These are phyloP conservation scores for Drosophila baimaii DNA, from an alignment of 1,140 invertebrate genomes.

Conservation along the genomic window DNA sequence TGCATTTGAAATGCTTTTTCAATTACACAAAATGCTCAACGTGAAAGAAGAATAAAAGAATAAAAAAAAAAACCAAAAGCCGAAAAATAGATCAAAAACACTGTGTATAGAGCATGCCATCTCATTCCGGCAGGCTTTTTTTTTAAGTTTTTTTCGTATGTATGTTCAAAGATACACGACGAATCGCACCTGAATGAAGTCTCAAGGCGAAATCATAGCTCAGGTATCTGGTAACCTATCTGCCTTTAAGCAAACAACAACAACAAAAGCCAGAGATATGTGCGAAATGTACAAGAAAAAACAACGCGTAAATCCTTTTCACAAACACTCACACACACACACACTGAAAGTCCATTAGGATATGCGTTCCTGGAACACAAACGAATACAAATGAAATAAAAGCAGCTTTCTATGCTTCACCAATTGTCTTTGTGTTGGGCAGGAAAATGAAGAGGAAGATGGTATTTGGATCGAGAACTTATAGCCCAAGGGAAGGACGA, in stretches of 20 bases:
- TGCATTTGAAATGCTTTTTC: slow-evolving; percentile 77
- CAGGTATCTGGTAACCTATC: slow-evolving; percentile 76
- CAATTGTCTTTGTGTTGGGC: slow-evolving; percentile 43
- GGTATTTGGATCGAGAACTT: slow-evolving; percentile 32
- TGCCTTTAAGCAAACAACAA: slow-evolving; percentile 49
- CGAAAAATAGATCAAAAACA: slow-evolving; percentile 71
- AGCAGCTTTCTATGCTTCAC: slow-evolving; percentile 57
- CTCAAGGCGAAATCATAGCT: slow-evolving; percentile 70
- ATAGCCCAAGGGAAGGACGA: slow-evolving; percentile 10
- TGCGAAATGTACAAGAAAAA: slow-evolving; percentile 60
- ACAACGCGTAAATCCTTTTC: slow-evolving; percentile 79
- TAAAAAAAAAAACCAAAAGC: slow-evolving; percentile 25
- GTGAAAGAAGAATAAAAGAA: slow-evolving; percentile 24
- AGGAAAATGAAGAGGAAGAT: slow-evolving; percentile 46
- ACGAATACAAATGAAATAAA: slow-evolving; percentile 55
- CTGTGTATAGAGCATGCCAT: slow-evolving; percentile 23
- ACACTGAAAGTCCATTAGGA: slow-evolving; percentile 6
- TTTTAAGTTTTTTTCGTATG: slow-evolving; percentile 2
- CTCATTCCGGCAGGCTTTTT: slow-evolving; percentile 10
- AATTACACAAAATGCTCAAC: slow-evolving; percentile 65
- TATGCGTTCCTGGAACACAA: slow-evolving; percentile 65
- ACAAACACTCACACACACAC: slow-evolving; percentile 48
- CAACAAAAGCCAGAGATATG: slow-evolving; percentile 44
- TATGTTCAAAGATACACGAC: slow-evolving; percentile 9
- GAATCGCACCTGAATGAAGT: slow-evolving; percentile 67